Evolutionary conservation across 2,888 invertebrate genomes (phyloP).

Genomic region (Hipparchia sbordonii): DNA sequence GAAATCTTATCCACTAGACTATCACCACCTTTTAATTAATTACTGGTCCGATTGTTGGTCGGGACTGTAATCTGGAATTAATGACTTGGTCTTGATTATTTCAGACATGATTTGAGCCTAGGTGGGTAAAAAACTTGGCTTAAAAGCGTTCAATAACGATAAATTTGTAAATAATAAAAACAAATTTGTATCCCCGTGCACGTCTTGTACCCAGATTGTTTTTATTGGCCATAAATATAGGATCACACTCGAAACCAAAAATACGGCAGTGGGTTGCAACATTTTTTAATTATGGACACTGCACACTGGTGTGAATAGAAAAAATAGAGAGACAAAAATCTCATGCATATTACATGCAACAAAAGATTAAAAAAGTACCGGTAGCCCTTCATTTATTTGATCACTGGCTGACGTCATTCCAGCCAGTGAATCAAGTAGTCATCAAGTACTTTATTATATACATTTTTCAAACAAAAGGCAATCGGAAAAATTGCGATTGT

Average conservation of each 20-base stretch:
- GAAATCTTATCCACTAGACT: no score
- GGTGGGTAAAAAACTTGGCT: neutral
- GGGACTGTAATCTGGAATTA: neutral
- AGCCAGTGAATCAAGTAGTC: no score
- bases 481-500: no score
- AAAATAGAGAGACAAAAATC: slow-evolving; percentile 74
- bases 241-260: slow-evolving; percentile 39
- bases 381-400: no score
- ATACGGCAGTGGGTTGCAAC: slow-evolving; percentile 49
- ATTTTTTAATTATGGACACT: slow-evolving; percentile 71
- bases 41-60: no score
- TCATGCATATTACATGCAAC: slow-evolving; percentile 75
- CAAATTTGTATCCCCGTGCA: slow-evolving; percentile 17
- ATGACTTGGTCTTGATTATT: neutral
- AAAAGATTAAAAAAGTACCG: slow-evolving; percentile 30
- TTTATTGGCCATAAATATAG: slow-evolving; percentile 39
- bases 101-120: neutral
- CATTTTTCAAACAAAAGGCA: no score
- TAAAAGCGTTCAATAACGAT: slow-evolving; percentile 25
- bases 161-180: slow-evolving; percentile 29
- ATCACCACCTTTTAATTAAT: no score
- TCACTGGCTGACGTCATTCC: no score
- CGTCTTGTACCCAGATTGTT: slow-evolving; percentile 25
- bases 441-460: no score
- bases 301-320: slow-evolving; percentile 54